phyloP scores from a whole-genome alignment of 2,888 invertebrate genomes.

The Deroplatys truncata region DNA sequence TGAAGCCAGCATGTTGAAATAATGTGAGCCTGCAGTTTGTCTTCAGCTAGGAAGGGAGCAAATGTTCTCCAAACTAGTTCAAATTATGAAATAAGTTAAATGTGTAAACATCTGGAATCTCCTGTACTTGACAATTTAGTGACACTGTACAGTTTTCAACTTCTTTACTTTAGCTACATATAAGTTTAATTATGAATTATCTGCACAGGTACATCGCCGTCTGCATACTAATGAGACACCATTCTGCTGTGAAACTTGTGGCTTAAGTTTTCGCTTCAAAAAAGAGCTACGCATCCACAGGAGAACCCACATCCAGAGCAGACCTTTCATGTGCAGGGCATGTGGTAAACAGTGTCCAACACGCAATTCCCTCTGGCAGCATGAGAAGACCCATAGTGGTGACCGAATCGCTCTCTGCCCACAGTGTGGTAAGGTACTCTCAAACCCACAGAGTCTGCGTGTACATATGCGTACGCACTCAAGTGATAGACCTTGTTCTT shows the following conservation, averaged over 20 bases:
- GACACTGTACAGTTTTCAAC: too few species aligned
- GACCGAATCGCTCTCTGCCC: conserved; percentile 22
- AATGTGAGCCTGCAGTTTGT: too few species aligned
- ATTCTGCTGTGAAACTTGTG: conserved; percentile 16
- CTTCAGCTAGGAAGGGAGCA: too few species aligned
- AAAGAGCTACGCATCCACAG: conserved; percentile 23
- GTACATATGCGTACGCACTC: conserved; percentile 29
- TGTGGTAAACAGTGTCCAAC: conserved; percentile 20
- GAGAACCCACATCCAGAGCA: conserved; percentile 4
- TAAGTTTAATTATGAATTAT: too few species aligned
- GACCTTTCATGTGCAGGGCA: conserved; percentile 13
- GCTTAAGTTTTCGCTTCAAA: conserved; percentile 20
- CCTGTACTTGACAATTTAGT: too few species aligned
- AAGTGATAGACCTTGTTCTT: conserved; percentile 22
- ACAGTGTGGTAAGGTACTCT: conserved; percentile 28
- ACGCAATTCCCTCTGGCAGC: conserved; percentile 23
- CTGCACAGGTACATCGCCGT: conserved; percentile 4
- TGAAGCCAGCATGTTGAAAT: too few species aligned
- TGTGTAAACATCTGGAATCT: too few species aligned
- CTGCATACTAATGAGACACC: conserved; percentile 27
- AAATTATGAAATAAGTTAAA: too few species aligned
- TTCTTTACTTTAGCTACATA: too few species aligned
- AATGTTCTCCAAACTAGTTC: too few species aligned
- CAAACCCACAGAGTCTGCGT: conserved; percentile 26
- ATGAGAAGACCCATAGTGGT: conserved; percentile 21